Base-by-base conservation (phyloP, 2,797 vertebrate species). In the Forpus xanthops region DNA sequence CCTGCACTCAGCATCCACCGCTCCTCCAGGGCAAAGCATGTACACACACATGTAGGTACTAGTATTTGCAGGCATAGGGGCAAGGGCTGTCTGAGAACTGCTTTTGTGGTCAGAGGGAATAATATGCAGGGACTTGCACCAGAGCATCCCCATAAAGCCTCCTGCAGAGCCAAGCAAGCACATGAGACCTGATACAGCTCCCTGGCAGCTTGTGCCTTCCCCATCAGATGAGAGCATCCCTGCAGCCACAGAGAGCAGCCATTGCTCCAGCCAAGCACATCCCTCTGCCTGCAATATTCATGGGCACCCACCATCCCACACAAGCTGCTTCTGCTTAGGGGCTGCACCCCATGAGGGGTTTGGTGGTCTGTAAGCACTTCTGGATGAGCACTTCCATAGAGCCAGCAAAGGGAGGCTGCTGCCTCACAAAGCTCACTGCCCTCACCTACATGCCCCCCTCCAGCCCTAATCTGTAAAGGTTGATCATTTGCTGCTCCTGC, bases 1-100 rank as follows among this genome's bases (percentile, higher is more conserved):
- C 30, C 44, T 9, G 5, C 1, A 1, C 42, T 64, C 56, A 42
- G 66, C 82, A 67, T 1, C 85, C 65, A 44, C 52, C 1, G 0
- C 21, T 25, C 64, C 85, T 66, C 60, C 62, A 66, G 77, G 56
- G 31, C 25, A 23, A n/a, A 72, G 31, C 9, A 0, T 9, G 31
- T 8, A 25, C 27, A 5, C 62, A 24, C 62, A 10, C 50, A 2
- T 8, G 37, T 11, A 23, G 2, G 11, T 39, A 23, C 66, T 55
- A 5, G 82, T 13, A 10, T 35, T 23, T 35, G 39, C 83, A 94
- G 52, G 91, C 61, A n/a, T 1, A 4, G 77, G 72, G 52, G 56
- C 17, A 35, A 42, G 52, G 31, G n/a, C 56, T 80, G 77, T 1
- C 93, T 80, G 75, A 33, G 87, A 89, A 2, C 68, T 13, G 61